phyloP scores from a whole-genome alignment of 2,888 invertebrate genomes.

The Pardosa pseudoannulata region DNA sequence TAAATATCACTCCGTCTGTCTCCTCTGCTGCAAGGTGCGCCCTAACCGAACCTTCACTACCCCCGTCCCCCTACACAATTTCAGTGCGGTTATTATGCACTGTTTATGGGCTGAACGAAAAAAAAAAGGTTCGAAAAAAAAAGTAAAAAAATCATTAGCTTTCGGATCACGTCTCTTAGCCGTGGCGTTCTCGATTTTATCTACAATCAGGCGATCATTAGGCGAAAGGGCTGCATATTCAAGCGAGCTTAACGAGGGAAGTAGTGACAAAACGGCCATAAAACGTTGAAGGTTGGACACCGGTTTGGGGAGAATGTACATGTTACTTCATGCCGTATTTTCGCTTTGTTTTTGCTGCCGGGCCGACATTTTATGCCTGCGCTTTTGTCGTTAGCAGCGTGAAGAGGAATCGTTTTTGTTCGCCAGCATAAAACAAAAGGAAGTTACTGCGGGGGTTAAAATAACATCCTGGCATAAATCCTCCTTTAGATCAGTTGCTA shows the following conservation, averaged over 20 bases:
- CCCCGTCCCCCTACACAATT: neutral
- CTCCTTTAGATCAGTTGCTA: no score
- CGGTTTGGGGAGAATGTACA: no score
- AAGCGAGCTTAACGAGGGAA: neutral
- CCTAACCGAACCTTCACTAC: neutral
- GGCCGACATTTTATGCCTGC: no score
- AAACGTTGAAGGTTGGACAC: neutral
- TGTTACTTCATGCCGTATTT: no score
- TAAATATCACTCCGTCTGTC: no score
- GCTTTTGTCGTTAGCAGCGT: no score
- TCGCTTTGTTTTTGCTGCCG: no score
- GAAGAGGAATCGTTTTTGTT: no score
- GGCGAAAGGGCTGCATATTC: neutral
- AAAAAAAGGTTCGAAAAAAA: neutral
- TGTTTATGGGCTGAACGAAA: slow-evolving; percentile 2
- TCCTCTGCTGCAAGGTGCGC: neutral
- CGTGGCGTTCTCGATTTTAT: neutral
- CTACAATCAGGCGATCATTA: neutral
- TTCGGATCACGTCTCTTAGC: neutral
- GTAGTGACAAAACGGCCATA: neutral
- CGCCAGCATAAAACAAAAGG: no score
- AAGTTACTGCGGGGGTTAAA: no score
- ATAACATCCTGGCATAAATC: no score
- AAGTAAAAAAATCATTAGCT: neutral
- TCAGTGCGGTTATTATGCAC: neutral